Conservation (phyloP, 2,113 vertebrate genomes). For the Indicator indicator region DNA sequence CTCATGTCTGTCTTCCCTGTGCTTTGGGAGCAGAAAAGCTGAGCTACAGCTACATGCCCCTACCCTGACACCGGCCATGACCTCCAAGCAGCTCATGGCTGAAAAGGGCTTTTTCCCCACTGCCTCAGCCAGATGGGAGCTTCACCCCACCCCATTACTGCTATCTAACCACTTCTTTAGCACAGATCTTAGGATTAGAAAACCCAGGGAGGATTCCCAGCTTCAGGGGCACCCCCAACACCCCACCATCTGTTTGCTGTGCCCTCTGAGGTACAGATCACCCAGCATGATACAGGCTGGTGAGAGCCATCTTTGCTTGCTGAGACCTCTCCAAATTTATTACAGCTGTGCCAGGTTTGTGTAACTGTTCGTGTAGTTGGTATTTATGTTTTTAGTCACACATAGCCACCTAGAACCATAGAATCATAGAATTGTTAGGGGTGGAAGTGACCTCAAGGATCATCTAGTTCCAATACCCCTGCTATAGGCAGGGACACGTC, state of each 20-base stretch:
- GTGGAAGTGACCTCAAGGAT: too few species aligned
- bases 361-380: background rate
- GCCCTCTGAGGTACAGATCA: background rate
- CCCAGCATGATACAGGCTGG: background rate
- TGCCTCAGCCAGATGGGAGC: background rate
- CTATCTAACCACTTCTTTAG: background rate
- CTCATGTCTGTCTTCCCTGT: background rate
- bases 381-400: background rate
- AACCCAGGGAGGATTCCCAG: background rate
- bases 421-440: too few species aligned
- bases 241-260: fast-evolving
- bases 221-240: background rate
- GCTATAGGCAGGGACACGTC: too few species aligned
- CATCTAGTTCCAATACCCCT: too few species aligned
- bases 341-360: background rate
- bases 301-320: background rate
- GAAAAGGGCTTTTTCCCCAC: background rate
- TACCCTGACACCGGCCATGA: fast-evolving
- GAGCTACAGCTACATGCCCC: background rate
- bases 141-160: background rate
- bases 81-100: background rate
- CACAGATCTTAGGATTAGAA: background rate
- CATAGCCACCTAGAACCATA: too few species aligned
- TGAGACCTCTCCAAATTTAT: background rate
- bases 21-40: background rate